Conservation (phyloP, 2,113 vertebrate species). For the Probosciger aterrimus region DNA sequence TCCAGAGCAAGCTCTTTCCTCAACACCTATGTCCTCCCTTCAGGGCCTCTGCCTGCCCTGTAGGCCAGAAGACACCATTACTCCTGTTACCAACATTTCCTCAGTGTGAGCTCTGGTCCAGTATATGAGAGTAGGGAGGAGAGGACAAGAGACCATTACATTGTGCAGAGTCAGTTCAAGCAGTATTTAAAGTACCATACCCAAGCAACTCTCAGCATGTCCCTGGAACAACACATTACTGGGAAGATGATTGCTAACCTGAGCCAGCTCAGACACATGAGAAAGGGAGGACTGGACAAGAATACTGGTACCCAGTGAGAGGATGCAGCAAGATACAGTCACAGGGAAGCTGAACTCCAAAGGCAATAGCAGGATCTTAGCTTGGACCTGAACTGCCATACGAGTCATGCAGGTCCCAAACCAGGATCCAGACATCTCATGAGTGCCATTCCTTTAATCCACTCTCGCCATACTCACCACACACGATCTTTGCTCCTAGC, state of each 20-base stretch:
- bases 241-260: not conserved
- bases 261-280: accelerated
- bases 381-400: not conserved
- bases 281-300: not conserved
- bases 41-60: not conserved
- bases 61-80: not conserved
- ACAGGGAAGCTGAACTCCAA: not conserved
- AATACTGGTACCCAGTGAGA: not conserved
- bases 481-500: accelerated
- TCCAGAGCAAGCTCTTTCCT: not conserved
- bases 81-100: not conserved
- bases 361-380: not conserved
- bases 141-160: not conserved
- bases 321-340: not conserved
- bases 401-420: not conserved
- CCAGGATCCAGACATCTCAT: not conserved
- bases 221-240: not conserved
- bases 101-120: not conserved
- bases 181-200: not conserved
- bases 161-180: not conserved
- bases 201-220: not conserved
- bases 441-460: not conserved
- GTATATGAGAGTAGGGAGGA: not conserved
- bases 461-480: not conserved
- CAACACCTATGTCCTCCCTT: not conserved